Evolutionary conservation across 2,113 vertebrate species (phyloP), one percentile per base, ranked within the genome.

Genomic region (Sialia sialis): DNA sequence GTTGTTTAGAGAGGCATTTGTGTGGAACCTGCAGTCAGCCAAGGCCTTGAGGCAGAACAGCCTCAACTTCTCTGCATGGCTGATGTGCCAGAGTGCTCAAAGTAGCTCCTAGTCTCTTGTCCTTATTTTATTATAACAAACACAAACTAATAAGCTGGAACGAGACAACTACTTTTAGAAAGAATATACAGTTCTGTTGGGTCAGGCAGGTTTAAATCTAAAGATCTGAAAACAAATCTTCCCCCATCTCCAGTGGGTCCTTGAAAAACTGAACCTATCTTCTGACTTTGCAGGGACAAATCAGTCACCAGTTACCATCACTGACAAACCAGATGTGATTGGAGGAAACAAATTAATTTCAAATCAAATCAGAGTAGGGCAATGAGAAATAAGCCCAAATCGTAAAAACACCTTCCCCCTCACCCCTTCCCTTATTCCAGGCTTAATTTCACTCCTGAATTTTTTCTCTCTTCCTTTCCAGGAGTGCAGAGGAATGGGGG

Each of bases 1-100:
- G 74, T 94, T 90, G 60, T 73, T 91, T 94, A 48, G 88, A 92
- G 88, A 92, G 52, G n/a, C 52, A 39, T 95, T 94, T 95, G 32
- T 88, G 51, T 13, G 21, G 46, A 87, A 84, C 78, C 60, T 26
- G 20, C 44, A 58, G 25, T 56, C 70, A 85, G 58, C 87, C 94
- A 93, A 58, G 82, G 70, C 85, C 59, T 83, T 44, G 48, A 85
- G 67, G 87, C 93, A 66, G 70, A 90, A 87, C 12, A 3, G 11
- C 58, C 49, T 59, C 78, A 60, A 43, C 56, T 87, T 55, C 39
- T 70, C 52, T 67, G 26, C 20, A 15, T 38, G 58, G 54, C 36
- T 75, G n/a, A 76, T 58, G 54, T 82, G 81, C 81, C 81, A 82
- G 18, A 70, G 55, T 18, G 16, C 27, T 90, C 54, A 36, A 36